A percentile compares a stretch with the other conserved stretches of the same genome.
Conservation (phyloP, 2,113 vertebrate genomes). For the Platichthys flesus region DNA sequence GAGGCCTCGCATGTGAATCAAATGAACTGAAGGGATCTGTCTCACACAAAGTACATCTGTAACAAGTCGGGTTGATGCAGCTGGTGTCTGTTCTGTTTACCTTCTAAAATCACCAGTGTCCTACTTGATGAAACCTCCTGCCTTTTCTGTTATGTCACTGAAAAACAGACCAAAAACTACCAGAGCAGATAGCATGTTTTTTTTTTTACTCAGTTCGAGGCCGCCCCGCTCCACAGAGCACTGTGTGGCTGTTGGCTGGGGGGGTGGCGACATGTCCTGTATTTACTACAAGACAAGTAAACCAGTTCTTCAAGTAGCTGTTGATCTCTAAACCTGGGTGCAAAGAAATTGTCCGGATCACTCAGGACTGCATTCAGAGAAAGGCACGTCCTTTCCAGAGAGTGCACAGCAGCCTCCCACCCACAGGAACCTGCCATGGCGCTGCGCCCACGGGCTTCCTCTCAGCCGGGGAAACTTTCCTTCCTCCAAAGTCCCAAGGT, state of each 20-base stretch:
- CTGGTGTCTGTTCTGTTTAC: slow-evolving; percentile 1
- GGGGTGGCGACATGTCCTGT: slow-evolving; percentile 43
- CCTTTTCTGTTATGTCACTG: background rate
- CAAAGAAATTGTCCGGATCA: slow-evolving; percentile 39
- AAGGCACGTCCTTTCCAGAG: slow-evolving; percentile 1
- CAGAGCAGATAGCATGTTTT: background rate
- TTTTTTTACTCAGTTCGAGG: slow-evolving; percentile 12
- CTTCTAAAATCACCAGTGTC: background rate
- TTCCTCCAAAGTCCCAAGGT: slow-evolving; percentile 68
- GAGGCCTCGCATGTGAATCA: slow-evolving; percentile 20
- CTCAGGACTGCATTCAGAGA: slow-evolving; percentile 22
- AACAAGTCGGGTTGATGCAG: background rate
- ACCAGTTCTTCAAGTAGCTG: slow-evolving; percentile 72
- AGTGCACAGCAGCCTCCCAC: background rate
- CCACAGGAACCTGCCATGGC: slow-evolving; percentile 65
- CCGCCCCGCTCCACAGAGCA: slow-evolving; percentile 8
- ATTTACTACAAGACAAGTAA: slow-evolving; percentile 64
- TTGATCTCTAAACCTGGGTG: slow-evolving; percentile 55
- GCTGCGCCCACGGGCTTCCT: slow-evolving; percentile 78
- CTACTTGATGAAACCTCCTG: background rate
- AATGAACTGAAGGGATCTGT: background rate
- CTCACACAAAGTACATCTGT: background rate
- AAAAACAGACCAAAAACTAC: background rate
- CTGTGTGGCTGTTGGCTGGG: slow-evolving; percentile 8
- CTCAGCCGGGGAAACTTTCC: slow-evolving; percentile 77